phyloP scores from a whole-genome alignment of 53 echinoderm and acorn worm species.

The Zoroaster sp. region DNA sequence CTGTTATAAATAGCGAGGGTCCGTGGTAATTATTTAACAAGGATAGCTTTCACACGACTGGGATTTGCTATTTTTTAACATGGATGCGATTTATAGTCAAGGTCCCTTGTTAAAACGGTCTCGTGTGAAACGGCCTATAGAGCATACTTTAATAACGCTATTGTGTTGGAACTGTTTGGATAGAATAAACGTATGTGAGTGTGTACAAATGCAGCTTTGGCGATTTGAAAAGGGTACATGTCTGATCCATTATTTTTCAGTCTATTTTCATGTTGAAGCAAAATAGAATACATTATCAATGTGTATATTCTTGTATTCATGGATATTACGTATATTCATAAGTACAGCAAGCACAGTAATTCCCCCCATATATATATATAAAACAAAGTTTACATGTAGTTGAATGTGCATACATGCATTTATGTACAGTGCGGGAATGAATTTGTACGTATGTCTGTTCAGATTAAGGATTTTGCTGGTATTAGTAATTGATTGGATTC shows the following conservation, averaged over 20 bases:
- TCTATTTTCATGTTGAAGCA: background rate
- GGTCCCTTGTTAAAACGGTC: background rate
- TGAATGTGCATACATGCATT: background rate
- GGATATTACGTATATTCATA: background rate
- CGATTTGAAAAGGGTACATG: background rate
- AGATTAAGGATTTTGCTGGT: constrained; percentile 17
- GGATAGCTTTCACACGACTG: no score
- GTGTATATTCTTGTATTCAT: no score
- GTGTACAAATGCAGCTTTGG: background rate
- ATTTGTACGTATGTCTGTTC: background rate
- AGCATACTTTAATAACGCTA: background rate
- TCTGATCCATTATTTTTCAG: background rate
- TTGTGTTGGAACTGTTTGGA: background rate
- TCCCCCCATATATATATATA: background rate
- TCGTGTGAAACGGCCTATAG: background rate
- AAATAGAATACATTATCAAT: background rate
- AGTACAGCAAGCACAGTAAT: background rate
- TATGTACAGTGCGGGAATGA: background rate
- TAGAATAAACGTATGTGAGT: background rate
- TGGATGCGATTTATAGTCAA: no score
- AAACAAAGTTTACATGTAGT: background rate
- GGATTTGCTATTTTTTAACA: no score
- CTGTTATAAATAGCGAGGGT: no score
- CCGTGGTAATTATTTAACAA: no score
- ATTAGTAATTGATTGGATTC: constrained; percentile 36